A percentile compares a stretch with the other conserved stretches of the same genome.
phyloP scores from a whole-genome alignment of 2,888 invertebrate species.

The Thecophora atra region DNA sequence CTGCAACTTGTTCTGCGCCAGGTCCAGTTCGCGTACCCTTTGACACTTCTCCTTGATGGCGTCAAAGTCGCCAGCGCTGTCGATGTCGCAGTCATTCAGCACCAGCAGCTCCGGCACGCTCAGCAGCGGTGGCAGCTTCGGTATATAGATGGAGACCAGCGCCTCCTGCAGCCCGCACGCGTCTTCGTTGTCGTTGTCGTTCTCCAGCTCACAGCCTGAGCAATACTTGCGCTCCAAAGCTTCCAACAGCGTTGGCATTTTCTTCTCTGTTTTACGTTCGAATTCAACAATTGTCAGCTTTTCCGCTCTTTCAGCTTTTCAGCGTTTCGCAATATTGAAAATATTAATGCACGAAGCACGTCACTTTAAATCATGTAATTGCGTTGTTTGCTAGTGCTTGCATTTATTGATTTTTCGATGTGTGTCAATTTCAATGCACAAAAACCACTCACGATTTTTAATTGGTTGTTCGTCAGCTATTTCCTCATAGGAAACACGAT shows the following conservation, averaged over 20 bases:
- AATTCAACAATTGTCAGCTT: neutral
- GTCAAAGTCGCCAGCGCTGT: conserved; percentile 85
- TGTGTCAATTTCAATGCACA: neutral
- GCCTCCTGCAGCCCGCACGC: conserved; percentile 66
- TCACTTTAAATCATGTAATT: conserved; percentile 27
- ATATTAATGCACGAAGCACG: neutral
- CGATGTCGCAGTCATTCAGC: conserved; percentile 90
- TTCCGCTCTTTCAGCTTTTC: neutral
- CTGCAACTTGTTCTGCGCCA: conserved; percentile 90
- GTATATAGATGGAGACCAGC: conserved; percentile 86
- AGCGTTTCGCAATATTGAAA: conserved; percentile 5
- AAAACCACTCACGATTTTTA: neutral
- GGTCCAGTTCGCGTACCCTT: conserved; percentile 91
- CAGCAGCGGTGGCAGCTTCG: conserved; percentile 78
- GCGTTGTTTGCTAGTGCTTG: conserved; percentile 27
- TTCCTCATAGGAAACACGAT: conserved; percentile 11
- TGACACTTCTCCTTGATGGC: conserved; percentile 84
- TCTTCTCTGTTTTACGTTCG: neutral
- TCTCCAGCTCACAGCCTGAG: conserved; percentile 66
- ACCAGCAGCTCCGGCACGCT: conserved; percentile 85
- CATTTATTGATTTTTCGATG: conserved; percentile 30
- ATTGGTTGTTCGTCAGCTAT: conserved; percentile 19
- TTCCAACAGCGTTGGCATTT: conserved; percentile 89
- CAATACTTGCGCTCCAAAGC: conserved; percentile 87
- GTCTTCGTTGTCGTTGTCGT: conserved; percentile 69